Base-by-base conservation (phyloP, 2,888 invertebrate genomes). In the Bedellia somnulentella region DNA sequence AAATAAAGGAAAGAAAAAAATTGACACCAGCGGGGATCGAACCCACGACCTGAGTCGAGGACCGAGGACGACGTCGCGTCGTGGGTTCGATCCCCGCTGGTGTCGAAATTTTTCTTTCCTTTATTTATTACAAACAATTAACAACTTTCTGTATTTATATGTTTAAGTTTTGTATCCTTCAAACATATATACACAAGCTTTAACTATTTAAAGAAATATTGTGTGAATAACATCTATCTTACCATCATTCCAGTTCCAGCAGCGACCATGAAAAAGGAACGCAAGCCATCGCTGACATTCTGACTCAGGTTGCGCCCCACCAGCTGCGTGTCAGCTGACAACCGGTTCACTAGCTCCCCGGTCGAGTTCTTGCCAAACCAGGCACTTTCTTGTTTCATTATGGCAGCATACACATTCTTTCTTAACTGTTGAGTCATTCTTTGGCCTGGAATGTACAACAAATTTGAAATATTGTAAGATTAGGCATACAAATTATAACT, bases 181-280 rank as follows among this genome's bases (percentile, higher is more conserved):
- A n/a, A n/a, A n/a, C n/a, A n/a, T n/a, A n/a, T n/a, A n/a, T n/a
- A n/a, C n/a, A n/a, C n/a, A n/a, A n/a, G n/a, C n/a, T n/a, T n/a
- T n/a, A 18, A 18, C 18, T 6, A 18, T 18, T 18, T 18, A 27
- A 13, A 13, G 10, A 27, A 24, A 8, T 10, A 10, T 8, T 24
- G 10, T 24, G 10, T 24, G 27, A 10, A 23, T 13, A 24, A 25
- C 28, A 25, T 25, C 13, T 5, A 13, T 5, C 44, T 56, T 64
- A 93, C 92, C 97, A 97, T 97, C 91, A 98, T 94, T 15, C 89
- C 86, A 21, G 93, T 85, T 1, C 96, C 94, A 24, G 89, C 90
- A 15, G 83, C 59, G 5, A 91, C 89, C 85, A 94, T 93, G 35
- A 93, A 85, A 2, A 85, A 55, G 0, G 95, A 90, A 27, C 98